A percentile compares a stretch with the other conserved stretches of the same genome.
phyloP scores from a whole-genome alignment of 2,797 vertebrate genomes.

The Gallirallus australis region DNA sequence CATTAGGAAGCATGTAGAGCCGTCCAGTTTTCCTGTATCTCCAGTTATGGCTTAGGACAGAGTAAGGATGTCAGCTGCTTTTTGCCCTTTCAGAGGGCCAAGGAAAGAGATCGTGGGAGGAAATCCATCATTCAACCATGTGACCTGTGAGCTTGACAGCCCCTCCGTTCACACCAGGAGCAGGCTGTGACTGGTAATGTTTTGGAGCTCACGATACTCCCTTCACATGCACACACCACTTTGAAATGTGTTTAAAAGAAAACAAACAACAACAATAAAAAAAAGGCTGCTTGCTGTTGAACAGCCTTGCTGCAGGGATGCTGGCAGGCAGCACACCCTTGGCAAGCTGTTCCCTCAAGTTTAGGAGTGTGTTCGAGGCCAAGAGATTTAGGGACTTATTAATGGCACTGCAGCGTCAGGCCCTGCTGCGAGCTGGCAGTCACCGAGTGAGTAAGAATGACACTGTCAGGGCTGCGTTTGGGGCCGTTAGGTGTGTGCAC shows the following conservation, averaged over 20 bases:
- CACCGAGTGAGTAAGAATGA: not conserved
- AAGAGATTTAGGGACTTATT: not conserved
- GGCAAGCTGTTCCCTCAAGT: not conserved
- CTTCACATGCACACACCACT: not conserved
- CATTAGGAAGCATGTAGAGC: not conserved
- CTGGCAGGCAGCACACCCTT: not conserved
- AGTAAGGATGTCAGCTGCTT: not conserved
- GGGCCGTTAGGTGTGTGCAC: not conserved
- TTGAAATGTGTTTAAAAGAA: not conserved
- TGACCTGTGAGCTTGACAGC: not conserved
- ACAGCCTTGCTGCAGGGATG: not conserved
- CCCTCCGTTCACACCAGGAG: not conserved
- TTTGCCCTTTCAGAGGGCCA: not conserved
- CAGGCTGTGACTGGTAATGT: fast-evolving
- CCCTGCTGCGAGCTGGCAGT: not conserved
- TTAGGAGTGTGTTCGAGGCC: not conserved
- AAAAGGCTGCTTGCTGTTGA: not conserved
- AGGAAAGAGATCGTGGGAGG: fast-evolving
- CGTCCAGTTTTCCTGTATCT: not conserved
- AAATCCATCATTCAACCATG: not conserved
- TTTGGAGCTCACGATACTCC: not conserved
- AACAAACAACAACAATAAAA: not conserved
- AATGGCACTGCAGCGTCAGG: not conserved
- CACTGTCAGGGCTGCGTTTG: not conserved
- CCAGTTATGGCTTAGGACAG: not conserved